Evolutionary conservation across 2,113 vertebrate genomes (phyloP), one percentile per base, ranked within the genome.

Genomic region (Oceanites oceanicus): DNA sequence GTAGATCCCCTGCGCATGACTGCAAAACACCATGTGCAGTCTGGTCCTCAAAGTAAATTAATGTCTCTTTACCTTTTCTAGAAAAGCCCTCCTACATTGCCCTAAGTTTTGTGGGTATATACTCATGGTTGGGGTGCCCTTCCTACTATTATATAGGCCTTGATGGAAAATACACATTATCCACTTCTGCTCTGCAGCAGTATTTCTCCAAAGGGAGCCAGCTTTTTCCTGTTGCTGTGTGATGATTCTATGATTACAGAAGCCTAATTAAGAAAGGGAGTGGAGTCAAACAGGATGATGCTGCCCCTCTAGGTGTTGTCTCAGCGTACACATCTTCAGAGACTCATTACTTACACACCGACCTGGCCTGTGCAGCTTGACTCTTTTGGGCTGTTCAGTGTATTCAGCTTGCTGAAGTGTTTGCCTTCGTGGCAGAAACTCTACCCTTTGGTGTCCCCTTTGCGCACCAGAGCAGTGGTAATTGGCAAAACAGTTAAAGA

Each of bases 81-180:
- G 58, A 25, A 73, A 42, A 90, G 55, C 45, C 6, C 1, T 1
- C 8, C 32, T 4, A 13, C 0, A 0, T 32, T 65, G 13, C 29
- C n/a, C 20, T 30, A 10, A 29, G 25, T 90, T 59, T 18, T 36
- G 29, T 61, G 45, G 61, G 58, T 53, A 30, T 4, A 4, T 27
- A n/a, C 7, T 44, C 23, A 23, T 12, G 53, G 71, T 11, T 45
- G 34, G 29, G 53, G 34, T 2, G 0, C n/a, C 30, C 56, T 66
- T 55, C 36, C 45, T 44, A 4, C 40, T 72, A 7, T 52, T 71
- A 26, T 12, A 11, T 36, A 49, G 44, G n/a, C 62, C 52, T 77
- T 45, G 49, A 20, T 47, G 59, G 66, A 82, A 52, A 82, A 74
- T 15, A 23, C 1, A 11, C 38, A 8, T 44, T 45, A 72, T 18